These are phyloP conservation scores for Fregetta grallaria DNA, from an alignment of 2,113 vertebrate species.

Conservation along the genomic window DNA sequence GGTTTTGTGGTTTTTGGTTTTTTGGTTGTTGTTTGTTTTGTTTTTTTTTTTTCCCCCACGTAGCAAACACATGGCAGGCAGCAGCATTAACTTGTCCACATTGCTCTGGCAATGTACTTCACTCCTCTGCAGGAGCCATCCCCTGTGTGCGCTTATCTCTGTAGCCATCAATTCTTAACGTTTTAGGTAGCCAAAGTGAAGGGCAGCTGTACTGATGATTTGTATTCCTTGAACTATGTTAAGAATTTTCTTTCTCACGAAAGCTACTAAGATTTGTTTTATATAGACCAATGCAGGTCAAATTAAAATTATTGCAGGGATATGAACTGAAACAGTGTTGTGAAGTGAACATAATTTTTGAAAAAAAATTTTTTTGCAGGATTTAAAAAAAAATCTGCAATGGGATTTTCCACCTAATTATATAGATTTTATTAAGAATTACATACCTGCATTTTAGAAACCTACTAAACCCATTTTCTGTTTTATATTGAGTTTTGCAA, in stretches of 20 bases:
- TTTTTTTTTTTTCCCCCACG: fast-evolving
- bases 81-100: neutral
- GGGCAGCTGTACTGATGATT: neutral
- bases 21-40: no score
- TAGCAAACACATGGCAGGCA: neutral
- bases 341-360: neutral
- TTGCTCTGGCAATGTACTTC: neutral
- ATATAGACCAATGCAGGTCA: neutral
- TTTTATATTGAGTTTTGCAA: neutral
- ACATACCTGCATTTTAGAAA: neutral
- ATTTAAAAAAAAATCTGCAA: neutral
- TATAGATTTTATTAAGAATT: neutral
- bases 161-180: neutral
- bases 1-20: no score
- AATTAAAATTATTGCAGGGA: neutral
- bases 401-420: neutral
- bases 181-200: neutral
- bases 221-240: neutral
- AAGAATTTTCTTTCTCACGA: neutral
- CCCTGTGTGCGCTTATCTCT: neutral
- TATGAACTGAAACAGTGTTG: neutral
- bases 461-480: neutral
- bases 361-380: neutral
- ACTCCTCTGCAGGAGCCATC: neutral
- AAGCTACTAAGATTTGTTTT: neutral